Conservation (phyloP, 2,113 vertebrate genomes). For the Aptenodytes patagonicus region DNA sequence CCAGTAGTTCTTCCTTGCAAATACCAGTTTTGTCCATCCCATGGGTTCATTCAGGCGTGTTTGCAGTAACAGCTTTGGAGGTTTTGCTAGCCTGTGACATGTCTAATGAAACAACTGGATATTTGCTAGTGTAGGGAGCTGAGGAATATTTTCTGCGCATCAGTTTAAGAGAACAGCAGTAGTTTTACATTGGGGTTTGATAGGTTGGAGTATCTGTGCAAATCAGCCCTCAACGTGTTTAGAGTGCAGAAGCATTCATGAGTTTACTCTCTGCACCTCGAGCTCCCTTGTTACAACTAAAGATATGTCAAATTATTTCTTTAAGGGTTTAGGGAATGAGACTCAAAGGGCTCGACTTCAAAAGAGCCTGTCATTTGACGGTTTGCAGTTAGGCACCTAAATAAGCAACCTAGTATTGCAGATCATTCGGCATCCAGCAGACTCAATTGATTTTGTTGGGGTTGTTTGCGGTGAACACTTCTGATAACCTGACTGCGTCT, state of each 20-base stretch:
- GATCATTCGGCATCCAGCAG: background rate
- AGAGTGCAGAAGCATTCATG: background rate
- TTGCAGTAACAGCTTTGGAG: background rate
- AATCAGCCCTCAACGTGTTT: background rate
- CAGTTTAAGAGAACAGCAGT: background rate
- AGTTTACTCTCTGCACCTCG: background rate
- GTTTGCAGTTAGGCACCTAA: background rate
- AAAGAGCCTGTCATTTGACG: background rate
- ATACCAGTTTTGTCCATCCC: background rate
- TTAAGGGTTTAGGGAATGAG: background rate
- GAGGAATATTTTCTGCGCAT: background rate
- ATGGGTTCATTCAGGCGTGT: background rate
- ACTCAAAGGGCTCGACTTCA: background rate
- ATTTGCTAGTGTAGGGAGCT: background rate
- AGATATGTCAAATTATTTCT: background rate
- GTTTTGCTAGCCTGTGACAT: background rate
- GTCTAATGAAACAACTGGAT: background rate
- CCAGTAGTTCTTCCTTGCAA: background rate
- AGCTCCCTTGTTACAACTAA: background rate
- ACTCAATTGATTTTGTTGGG: background rate
- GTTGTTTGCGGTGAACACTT: background rate
- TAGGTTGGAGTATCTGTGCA: background rate
- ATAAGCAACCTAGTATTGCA: background rate
- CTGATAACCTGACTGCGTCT: background rate
- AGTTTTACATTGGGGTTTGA: background rate